Evolutionary conservation across 2,888 invertebrate genomes (phyloP).

Genomic region (Venusia cambrica): DNA sequence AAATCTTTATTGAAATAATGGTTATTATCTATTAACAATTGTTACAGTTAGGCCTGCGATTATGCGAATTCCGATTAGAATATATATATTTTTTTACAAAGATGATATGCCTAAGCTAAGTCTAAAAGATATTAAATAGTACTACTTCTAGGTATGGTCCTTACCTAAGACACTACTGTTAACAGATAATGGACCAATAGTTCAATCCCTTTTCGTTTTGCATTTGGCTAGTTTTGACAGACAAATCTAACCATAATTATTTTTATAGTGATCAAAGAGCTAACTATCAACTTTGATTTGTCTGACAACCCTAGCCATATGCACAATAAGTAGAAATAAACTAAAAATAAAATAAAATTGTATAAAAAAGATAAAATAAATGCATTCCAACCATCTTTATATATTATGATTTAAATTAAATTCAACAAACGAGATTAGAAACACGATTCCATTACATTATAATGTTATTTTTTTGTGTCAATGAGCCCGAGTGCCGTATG

Average conservation of each 20-base stretch:
- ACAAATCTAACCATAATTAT: slow-evolving; percentile 12
- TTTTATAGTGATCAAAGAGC: no score
- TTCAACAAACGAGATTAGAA: slow-evolving; percentile 70
- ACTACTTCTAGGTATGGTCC: slow-evolving; percentile 30
- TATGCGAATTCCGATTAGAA: slow-evolving; percentile 62
- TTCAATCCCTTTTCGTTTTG: slow-evolving; percentile 56
- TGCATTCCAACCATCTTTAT: slow-evolving; percentile 74
- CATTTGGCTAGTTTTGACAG: slow-evolving; percentile 34
- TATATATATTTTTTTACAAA: slow-evolving; percentile 67
- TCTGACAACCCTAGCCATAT: slow-evolving; percentile 22
- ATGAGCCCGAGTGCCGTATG: slow-evolving; percentile 73
- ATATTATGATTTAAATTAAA: slow-evolving; percentile 65
- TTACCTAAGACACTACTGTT: slow-evolving; percentile 51
- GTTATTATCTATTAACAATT: slow-evolving; percentile 80
- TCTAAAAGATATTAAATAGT: slow-evolving; percentile 41
- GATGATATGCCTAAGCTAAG: slow-evolving; percentile 72
- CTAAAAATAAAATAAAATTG: slow-evolving; percentile 59
- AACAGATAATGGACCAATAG: slow-evolving; percentile 77
- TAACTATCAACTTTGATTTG: no score
- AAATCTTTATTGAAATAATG: slow-evolving; percentile 78
- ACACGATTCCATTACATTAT: slow-evolving; percentile 35
- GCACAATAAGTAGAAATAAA: slow-evolving; percentile 72
- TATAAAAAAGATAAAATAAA: slow-evolving; percentile 79
- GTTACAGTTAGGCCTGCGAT: slow-evolving; percentile 74
- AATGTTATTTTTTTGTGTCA: slow-evolving; percentile 59